These are phyloP conservation scores for Megaceryle maxima DNA, from an alignment of 2,113 vertebrate genomes.

Conservation along the genomic window DNA sequence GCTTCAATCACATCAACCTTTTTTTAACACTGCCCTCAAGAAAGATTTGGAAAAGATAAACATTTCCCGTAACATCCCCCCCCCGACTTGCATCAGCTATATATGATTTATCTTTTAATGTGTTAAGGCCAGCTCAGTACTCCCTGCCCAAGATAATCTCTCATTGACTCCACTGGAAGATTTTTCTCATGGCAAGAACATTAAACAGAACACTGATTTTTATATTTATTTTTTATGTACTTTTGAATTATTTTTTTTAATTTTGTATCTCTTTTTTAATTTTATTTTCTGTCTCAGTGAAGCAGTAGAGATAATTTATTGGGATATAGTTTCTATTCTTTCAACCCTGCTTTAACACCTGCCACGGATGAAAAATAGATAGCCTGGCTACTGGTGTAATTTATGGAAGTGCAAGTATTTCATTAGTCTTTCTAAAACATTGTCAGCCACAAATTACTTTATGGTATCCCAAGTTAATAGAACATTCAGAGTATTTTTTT, in stretches of 20 bases:
- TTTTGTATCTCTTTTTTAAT: background rate
- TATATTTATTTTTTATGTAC: background rate
- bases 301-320: background rate
- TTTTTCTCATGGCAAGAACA: slow-evolving; percentile 33
- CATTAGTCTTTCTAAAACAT: background rate
- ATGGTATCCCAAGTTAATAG: background rate
- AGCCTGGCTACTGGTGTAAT: background rate
- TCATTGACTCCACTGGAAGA: slow-evolving; percentile 15
- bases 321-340: slow-evolving; percentile 2
- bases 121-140: slow-evolving; percentile 20
- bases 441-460: background rate
- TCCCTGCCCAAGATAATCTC: slow-evolving; percentile 39
- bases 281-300: background rate
- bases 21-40: slow-evolving; percentile 54
- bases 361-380: background rate
- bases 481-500: background rate
- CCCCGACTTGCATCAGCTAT: background rate
- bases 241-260: slow-evolving; percentile 15
- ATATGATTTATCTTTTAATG: slow-evolving; percentile 63
- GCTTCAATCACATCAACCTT: slow-evolving; percentile 48
- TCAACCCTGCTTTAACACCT: background rate
- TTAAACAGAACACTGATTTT: background rate
- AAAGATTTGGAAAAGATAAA: slow-evolving; percentile 59
- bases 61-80: background rate
- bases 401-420: background rate